Percentiles rank a stretch among this genome's conserved stretches.
Evolutionary conservation across 2,888 invertebrate genomes (phyloP).

Genomic region (Cephus spinipes): DNA sequence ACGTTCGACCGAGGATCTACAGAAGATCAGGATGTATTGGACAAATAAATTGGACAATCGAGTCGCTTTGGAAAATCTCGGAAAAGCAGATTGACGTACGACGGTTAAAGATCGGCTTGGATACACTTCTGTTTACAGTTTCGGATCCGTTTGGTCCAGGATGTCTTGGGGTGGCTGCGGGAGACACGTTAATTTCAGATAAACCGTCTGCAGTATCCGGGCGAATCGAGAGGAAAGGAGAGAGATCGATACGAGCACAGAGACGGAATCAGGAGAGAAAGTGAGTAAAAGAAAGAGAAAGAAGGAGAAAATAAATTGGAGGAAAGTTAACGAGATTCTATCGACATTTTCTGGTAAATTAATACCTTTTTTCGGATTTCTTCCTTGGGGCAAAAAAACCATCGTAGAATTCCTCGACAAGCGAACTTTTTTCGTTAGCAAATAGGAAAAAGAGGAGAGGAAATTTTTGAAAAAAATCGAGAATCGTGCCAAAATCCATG

Average conservation of each 20-base stretch:
- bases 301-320: background rate
- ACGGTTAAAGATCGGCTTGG: too few relatives aligned
- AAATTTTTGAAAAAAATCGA: background rate
- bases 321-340: slow-evolving; percentile 36
- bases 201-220: too few relatives aligned
- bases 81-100: too few relatives aligned
- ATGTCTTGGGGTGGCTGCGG: too few relatives aligned
- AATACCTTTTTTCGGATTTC: slow-evolving; percentile 33
- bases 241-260: slow-evolving; percentile 9
- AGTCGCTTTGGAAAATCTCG: too few relatives aligned
- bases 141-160: too few relatives aligned
- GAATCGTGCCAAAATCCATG: background rate
- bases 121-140: too few relatives aligned
- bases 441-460: background rate
- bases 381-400: background rate
- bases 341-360: slow-evolving; percentile 37
- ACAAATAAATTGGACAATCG: too few relatives aligned
- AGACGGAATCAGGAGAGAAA: slow-evolving; percentile 13
- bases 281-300: background rate
- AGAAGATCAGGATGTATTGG: too few relatives aligned
- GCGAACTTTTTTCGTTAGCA: background rate
- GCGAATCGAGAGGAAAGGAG: slow-evolving; percentile 13
- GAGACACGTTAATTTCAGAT: too few relatives aligned
- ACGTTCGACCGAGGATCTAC: too few relatives aligned
- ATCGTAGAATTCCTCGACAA: too few relatives aligned